Evolutionary conservation across 2,888 invertebrate species (phyloP).

Genomic region (Agonopterix alstromeriana): DNA sequence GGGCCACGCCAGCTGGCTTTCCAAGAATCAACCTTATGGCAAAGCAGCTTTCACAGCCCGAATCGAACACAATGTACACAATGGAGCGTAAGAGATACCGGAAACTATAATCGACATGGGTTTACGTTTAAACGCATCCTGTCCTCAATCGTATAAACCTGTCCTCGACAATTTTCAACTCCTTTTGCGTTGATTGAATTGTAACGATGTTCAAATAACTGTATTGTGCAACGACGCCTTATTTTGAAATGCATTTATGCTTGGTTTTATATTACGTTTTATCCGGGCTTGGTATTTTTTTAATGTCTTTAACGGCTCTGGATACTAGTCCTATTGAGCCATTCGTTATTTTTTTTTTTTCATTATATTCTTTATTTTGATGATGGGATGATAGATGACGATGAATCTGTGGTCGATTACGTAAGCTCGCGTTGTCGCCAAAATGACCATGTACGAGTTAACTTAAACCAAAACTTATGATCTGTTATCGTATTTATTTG

Average conservation of each 20-base stretch:
- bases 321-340: too few relatives aligned
- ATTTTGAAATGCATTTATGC: constrained; percentile 34
- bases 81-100: constrained; percentile 55
- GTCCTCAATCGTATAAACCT: constrained; percentile 28
- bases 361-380: too few relatives aligned
- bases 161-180: constrained; percentile 16
- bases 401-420: too few relatives aligned
- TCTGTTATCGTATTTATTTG: too few relatives aligned
- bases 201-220: not conserved
- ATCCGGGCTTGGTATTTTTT: constrained; percentile 23
- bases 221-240: constrained; percentile 16
- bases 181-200: not conserved
- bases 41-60: constrained; percentile 34
- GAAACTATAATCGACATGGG: constrained; percentile 60
- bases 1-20: constrained; percentile 36
- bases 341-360: too few relatives aligned
- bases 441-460: too few relatives aligned
- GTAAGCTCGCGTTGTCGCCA: too few relatives aligned
- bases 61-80: constrained; percentile 42
- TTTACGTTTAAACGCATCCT: constrained; percentile 45
- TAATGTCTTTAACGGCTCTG: too few relatives aligned
- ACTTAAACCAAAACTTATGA: too few relatives aligned
- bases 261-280: constrained; percentile 32
- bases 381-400: too few relatives aligned
- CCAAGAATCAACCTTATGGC: constrained; percentile 48